Conservation (phyloP, 2,797 vertebrate species). For the Alcedo quadribrachys region DNA sequence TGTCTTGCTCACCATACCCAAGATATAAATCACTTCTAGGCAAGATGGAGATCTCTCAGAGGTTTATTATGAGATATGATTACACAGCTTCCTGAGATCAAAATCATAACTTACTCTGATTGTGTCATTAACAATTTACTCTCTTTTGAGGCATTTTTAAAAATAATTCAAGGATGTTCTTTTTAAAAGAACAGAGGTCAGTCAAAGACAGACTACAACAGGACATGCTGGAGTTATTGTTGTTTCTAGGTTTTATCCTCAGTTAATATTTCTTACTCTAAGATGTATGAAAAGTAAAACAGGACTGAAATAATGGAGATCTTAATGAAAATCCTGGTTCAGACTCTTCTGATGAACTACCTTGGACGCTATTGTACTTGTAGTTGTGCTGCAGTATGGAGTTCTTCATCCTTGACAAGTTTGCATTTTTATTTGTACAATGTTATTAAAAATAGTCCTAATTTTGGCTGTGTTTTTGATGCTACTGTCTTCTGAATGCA, state of each 20-base stretch:
- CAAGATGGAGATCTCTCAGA: not conserved
- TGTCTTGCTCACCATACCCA: conserved; percentile 11
- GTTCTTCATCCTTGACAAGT: not conserved
- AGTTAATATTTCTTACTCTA: conserved; percentile 45
- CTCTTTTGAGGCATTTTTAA: not conserved
- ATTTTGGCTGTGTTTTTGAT: not conserved
- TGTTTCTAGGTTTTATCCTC: conserved; percentile 49
- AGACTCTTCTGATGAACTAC: not conserved
- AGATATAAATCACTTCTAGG: conserved; percentile 53
- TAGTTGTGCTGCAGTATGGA: not conserved
- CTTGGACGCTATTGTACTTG: not conserved
- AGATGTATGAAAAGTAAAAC: not conserved
- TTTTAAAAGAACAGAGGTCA: conserved; percentile 27
- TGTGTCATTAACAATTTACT: conserved; percentile 36
- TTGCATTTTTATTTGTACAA: not conserved
- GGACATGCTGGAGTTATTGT: conserved; percentile 25
- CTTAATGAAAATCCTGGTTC: not conserved
- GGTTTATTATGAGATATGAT: conserved; percentile 50
- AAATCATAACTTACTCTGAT: conserved; percentile 59
- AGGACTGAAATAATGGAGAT: not conserved
- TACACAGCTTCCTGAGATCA: conserved; percentile 24
- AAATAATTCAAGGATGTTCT: conserved; percentile 29
- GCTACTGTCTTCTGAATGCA: not conserved
- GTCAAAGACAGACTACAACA: not conserved
- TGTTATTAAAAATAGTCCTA: not conserved